Evolutionary conservation across 30 jellyfish, hydroid and myxozoan species (phyloP).

Genomic region (Hydractinia echinata): DNA sequence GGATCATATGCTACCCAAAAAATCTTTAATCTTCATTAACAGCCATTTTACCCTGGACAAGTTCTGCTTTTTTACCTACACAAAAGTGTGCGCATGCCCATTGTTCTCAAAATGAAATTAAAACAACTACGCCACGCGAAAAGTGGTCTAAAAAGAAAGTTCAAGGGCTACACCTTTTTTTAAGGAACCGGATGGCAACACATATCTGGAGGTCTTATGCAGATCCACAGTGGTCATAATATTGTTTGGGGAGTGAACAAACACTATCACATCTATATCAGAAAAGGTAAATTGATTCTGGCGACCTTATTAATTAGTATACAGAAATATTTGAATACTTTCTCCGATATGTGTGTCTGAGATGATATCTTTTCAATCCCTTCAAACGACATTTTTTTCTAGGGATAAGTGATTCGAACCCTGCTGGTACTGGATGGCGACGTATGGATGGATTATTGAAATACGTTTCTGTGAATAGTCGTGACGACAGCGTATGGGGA

Average conservation of each 20-base stretch:
- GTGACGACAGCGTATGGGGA: conserved; percentile 15
- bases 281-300: neutral
- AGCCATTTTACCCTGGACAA: too few species aligned
- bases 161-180: neutral
- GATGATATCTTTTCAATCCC: too few species aligned
- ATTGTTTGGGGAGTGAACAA: conserved; percentile 2
- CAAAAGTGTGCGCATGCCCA: too few species aligned
- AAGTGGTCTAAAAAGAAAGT: too few species aligned
- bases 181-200: neutral
- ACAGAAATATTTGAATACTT: too few species aligned
- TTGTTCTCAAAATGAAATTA: too few species aligned
- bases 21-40: too few species aligned
- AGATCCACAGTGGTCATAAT: conserved; percentile 8
- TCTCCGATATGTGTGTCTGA: too few species aligned
- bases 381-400: neutral
- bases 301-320: too few species aligned
- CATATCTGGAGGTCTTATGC: neutral
- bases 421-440: neutral
- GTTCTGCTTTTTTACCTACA: too few species aligned
- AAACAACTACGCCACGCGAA: too few species aligned
- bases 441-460: neutral
- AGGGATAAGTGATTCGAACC: conserved; percentile 10
- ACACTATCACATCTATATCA: neutral
- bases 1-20: too few species aligned
- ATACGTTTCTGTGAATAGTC: neutral